Base-by-base conservation (phyloP, 2,888 invertebrate species). In the Andrena bicolor region DNA sequence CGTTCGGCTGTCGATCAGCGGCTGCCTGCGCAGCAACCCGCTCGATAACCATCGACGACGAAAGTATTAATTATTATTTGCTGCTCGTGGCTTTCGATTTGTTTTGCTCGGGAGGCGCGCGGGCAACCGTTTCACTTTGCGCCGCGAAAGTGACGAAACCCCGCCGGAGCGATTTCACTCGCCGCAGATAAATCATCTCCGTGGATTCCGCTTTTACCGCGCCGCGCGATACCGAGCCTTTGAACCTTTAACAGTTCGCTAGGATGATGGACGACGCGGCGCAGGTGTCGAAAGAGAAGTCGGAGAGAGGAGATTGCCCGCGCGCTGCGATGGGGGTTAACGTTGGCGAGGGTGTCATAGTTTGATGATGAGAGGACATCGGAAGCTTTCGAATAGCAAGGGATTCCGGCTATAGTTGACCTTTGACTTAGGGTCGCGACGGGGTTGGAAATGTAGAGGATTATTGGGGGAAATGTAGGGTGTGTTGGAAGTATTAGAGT, bases 61-160 rank as follows among this genome's bases (percentile, higher is more conserved):
- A 87, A 87, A 88, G 87, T 87, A 88, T 87, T 87, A 88, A 88
- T 88, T 88, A 87, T 88, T 84, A 87, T 87, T 87, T 83, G 85
- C 81, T 56, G 83, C 81, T 80, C 81, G 81, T 71, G 83, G 69
- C 82, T 83, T 85, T 87, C 87, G 78, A 87, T 87, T 85, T 83
- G 83, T 87, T 87, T 87, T 71, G 76, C 69, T 20, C 56, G 63
- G 64, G 48, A 65, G 26, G 63, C 75, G 76, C 71, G 65, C 56
- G 70, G 76, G 70, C 69, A 41, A 83, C 75, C 85, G 77, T 83
- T 86, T 87, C 82, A 76, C 82, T 78, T 51, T 63, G 79, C 82
- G 65, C 73, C 76, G 86, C 85, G 83, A 87, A 87, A 86, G 85
- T 85, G 87, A 87, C 84, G 87, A 87, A 85, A 86, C 86, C 64